Evolutionary conservation across 2,888 invertebrate species (phyloP).

Genomic region (Erebia ligea): DNA sequence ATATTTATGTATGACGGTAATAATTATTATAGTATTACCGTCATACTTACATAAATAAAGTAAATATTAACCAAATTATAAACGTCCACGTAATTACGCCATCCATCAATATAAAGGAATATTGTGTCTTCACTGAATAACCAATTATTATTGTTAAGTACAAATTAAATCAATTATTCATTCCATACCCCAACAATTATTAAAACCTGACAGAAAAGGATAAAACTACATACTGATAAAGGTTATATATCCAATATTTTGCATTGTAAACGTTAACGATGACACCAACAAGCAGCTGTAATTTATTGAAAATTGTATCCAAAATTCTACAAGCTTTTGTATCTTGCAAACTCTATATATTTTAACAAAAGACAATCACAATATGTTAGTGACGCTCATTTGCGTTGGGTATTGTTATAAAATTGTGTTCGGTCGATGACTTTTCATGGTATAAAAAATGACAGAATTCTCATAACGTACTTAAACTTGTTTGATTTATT

Average conservation of each 20-base stretch:
- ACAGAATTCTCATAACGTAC: background rate
- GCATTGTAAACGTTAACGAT: background rate
- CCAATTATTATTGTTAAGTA: conserved; percentile 2
- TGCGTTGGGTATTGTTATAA: conserved; percentile 14
- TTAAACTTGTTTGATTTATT: background rate
- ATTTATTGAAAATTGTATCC: background rate
- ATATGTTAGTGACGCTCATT: conserved; percentile 17
- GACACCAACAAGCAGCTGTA: background rate
- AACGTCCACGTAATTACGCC: background rate
- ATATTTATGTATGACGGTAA: too few relatives aligned
- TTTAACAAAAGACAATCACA: conserved; percentile 23
- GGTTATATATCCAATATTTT: conserved; percentile 12
- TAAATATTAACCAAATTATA: background rate
- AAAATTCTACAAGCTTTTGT: background rate
- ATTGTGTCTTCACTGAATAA: conserved; percentile 1
- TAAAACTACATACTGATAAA: conserved; percentile 18
- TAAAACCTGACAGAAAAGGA: conserved; percentile 27
- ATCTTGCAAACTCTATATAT: conserved; percentile 14
- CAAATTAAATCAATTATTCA: conserved; percentile 29
- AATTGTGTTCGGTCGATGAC: conserved; percentile 26
- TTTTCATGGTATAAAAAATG: conserved; percentile 10
- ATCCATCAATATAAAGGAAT: background rate
- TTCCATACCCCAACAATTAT: conserved; percentile 15
- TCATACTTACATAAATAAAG: background rate
- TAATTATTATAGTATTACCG: background rate